Evolutionary conservation across 2,888 invertebrate genomes (phyloP).

Genomic region (Drosophila mulleri): DNA sequence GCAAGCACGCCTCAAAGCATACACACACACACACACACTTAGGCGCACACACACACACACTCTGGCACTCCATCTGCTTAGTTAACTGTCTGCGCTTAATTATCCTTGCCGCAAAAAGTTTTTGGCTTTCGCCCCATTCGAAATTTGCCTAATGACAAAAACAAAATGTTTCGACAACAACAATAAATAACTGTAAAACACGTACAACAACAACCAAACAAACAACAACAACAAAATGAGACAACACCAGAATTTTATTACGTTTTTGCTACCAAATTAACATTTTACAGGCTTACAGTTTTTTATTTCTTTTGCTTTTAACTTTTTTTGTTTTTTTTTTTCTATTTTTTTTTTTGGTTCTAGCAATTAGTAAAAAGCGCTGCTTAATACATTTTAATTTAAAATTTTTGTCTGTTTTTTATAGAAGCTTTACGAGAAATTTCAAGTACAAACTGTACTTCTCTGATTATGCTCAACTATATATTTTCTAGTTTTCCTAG

Average conservation of each 20-base stretch:
- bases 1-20: conserved; percentile 40
- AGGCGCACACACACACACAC: conserved; percentile 8
- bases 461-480: background rate
- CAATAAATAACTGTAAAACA: conserved; percentile 55
- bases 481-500: background rate
- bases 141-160: conserved; percentile 66
- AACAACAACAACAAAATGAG: conserved; percentile 27
- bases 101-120: conserved; percentile 69
- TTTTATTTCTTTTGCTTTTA: background rate
- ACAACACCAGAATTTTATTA: conserved; percentile 36
- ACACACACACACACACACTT: conserved; percentile 25
- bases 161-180: conserved; percentile 54
- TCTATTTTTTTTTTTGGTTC: background rate
- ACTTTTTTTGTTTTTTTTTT: background rate
- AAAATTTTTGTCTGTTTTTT: background rate
- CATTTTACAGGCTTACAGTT: conserved; percentile 7
- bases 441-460: background rate
- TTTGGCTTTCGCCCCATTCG: conserved; percentile 35
- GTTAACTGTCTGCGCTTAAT: conserved; percentile 67
- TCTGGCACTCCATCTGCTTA: conserved; percentile 34
- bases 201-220: conserved; percentile 17
- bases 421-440: background rate
- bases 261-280: conserved; percentile 28
- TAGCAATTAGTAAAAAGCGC: conserved; percentile 10
- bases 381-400: background rate